These are phyloP conservation scores for Beris chalybata DNA, from an alignment of 2,888 invertebrate genomes.

Conservation along the genomic window DNA sequence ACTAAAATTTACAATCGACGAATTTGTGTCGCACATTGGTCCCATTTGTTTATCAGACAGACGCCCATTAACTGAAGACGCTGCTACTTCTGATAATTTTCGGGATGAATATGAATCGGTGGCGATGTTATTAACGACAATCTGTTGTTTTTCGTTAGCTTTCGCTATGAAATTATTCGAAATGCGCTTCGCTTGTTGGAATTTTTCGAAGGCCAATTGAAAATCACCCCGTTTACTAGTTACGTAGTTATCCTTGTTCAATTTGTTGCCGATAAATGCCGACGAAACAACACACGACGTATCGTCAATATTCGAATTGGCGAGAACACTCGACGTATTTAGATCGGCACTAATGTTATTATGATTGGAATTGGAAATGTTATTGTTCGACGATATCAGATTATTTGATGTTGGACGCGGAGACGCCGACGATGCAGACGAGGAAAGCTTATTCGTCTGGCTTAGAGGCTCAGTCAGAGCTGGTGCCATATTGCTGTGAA, in stretches of 20 bases:
- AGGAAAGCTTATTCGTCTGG: slow-evolving; percentile 54
- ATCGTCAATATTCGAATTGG: neutral
- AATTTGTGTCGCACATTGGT: slow-evolving; percentile 43
- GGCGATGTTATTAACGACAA: neutral
- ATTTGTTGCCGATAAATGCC: too few species aligned
- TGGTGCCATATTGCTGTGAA: slow-evolving; percentile 75
- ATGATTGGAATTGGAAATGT: neutral
- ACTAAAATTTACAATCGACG: slow-evolving; percentile 1
- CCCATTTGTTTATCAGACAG: slow-evolving; percentile 41
- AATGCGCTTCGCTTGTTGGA: slow-evolving; percentile 34
- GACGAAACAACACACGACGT: neutral
- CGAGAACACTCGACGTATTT: neutral
- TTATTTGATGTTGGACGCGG: slow-evolving; percentile 43
- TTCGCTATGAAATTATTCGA: slow-evolving; percentile 12
- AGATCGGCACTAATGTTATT: slow-evolving; percentile 20
- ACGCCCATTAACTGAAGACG: slow-evolving; percentile 22
- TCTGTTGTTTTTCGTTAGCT: too few species aligned
- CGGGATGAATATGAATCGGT: too few species aligned
- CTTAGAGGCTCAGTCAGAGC: slow-evolving; percentile 79
- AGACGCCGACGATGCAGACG: slow-evolving; percentile 55
- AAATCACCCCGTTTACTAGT: slow-evolving; percentile 39
- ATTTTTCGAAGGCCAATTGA: slow-evolving; percentile 42
- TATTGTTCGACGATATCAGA: slow-evolving; percentile 30
- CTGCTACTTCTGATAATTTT: neutral
- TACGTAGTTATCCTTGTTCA: neutral